Evolutionary conservation across 1,140 invertebrate species (phyloP).

Genomic region (Ceratina calcarata): DNA sequence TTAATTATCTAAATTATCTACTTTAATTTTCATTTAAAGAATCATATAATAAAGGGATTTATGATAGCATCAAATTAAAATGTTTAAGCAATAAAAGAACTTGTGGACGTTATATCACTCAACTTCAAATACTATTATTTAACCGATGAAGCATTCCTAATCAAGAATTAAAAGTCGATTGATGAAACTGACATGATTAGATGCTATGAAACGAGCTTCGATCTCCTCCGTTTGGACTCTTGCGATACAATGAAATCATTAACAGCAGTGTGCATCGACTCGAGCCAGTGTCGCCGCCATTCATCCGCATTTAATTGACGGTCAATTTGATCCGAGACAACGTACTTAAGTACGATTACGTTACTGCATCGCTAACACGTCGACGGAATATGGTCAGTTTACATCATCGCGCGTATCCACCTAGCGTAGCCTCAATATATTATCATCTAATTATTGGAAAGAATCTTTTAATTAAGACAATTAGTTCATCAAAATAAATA

Average conservation of each 20-base stretch:
- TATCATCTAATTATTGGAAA: neutral
- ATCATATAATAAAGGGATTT: too few species aligned
- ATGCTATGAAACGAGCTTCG: neutral
- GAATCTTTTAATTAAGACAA: neutral
- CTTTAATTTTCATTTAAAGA: too few species aligned
- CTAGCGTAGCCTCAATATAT: neutral
- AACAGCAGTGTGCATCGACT: neutral
- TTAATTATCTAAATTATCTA: too few species aligned
- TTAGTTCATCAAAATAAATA: neutral
- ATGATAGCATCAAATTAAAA: too few species aligned
- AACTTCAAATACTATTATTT: too few species aligned
- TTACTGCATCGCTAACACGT: neutral
- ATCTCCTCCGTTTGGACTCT: too few species aligned
- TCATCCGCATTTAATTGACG: conserved; percentile 12
- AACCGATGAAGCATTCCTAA: neutral
- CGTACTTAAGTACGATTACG: neutral
- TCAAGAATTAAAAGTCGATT: neutral
- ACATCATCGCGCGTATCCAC: neutral
- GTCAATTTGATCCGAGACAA: neutral
- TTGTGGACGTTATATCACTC: too few species aligned
- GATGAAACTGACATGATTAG: neutral
- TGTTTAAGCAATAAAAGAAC: too few species aligned
- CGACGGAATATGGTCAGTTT: neutral
- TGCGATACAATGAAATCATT: neutral
- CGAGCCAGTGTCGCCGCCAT: neutral